Evolutionary conservation across 2,888 invertebrate genomes (phyloP), one percentile per base, ranked within the genome.

Genomic region (Morpho achilles): DNA sequence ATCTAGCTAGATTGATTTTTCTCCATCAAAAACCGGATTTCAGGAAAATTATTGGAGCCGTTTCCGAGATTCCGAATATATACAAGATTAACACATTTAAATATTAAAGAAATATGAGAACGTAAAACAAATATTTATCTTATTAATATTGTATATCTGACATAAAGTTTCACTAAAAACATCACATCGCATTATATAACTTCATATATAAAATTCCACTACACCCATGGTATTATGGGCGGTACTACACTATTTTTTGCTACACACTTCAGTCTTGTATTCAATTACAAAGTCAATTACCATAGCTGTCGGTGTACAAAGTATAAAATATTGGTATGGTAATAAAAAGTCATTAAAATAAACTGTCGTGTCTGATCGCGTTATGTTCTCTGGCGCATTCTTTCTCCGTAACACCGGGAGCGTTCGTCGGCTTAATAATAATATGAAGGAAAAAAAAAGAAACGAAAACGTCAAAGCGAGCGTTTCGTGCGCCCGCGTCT

Each of bases 361-460:
- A 59, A 63, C 53, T 74, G 84, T 72, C 88, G 77, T 74, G 78
- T 86, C 87, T 86, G 75, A 65, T 63, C 68, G 57, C 63, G 62
- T 68, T 61, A 70, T 67, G 66, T 65, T 88, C 89, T 87, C 70
- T 81, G 80, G 76, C 79, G 80, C 88, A 90, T 90, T 88, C 90
- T 88, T 70, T 79, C 80, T 71, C 75, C 91, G 91, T 91, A 91
- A 91, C 87, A 91, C 90, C 88, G 83, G 91, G 87, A 90, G 91
- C 91, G 84, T 61, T 65, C 79, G 80, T 79, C 82, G 78, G 77
- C 82, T 81, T 84, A 88, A 87, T 86, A 88, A 89, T 87, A 88
- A 84, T 83, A 87, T 62, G 84, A 82, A 80, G 79, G 77, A 84
- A 87, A 87, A 87, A 89, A 77, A 84, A 87, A 87, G 86, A 89